Percentiles rank a stretch among this genome's conserved stretches.
Conservation (phyloP, 2,888 invertebrate species). For the Agrotis ipsilon region DNA sequence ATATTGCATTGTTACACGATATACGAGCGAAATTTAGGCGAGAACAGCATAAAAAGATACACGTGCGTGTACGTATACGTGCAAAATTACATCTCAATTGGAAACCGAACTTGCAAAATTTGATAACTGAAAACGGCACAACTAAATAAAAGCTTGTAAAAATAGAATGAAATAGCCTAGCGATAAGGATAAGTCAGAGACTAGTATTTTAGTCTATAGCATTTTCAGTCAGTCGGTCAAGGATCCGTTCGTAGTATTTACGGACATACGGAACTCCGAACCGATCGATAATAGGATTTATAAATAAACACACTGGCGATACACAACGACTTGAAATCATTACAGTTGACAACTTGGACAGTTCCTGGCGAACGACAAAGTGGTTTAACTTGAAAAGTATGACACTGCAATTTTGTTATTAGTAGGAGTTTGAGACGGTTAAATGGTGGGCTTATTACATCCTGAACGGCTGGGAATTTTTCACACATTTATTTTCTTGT, state of each 20-base stretch:
- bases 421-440: slow-evolving; percentile 35
- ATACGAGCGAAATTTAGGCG: too few species aligned
- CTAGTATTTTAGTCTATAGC: slow-evolving; percentile 50
- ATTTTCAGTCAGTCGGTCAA: slow-evolving; percentile 75
- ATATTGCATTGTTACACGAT: too few species aligned
- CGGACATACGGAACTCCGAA: slow-evolving; percentile 63
- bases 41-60: too few species aligned
- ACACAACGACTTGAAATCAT: slow-evolving; percentile 46
- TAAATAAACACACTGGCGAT: slow-evolving; percentile 65
- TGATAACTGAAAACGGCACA: too few species aligned
- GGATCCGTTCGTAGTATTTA: slow-evolving; percentile 66
- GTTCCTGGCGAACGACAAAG: slow-evolving; percentile 53
- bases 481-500: slow-evolving; percentile 51
- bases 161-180: slow-evolving; percentile 1
- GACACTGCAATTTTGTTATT: slow-evolving; percentile 57
- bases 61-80: too few species aligned
- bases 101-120: too few species aligned
- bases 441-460: slow-evolving; percentile 26
- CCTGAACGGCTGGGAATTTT: slow-evolving; percentile 41
- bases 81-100: too few species aligned
- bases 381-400: slow-evolving; percentile 53
- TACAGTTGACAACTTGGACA: slow-evolving; percentile 63
- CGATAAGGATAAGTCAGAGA: slow-evolving; percentile 26
- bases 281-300: slow-evolving; percentile 64
- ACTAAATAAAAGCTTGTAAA: too few species aligned